These are phyloP conservation scores for Pterocles gutturalis DNA, from an alignment of 2,113 vertebrate species.

Conservation along the genomic window DNA sequence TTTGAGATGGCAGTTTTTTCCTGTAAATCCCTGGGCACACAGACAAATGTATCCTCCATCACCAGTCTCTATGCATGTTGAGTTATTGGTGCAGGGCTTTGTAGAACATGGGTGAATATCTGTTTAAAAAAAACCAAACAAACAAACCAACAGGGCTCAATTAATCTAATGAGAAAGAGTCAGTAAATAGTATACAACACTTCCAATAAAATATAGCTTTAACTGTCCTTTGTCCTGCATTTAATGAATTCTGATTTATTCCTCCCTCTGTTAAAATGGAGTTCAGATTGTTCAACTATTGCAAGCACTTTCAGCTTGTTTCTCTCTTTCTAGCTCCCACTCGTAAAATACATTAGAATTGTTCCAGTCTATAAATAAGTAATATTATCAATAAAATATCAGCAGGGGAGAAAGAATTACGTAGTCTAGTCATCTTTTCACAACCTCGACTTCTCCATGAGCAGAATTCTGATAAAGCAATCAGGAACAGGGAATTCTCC, in stretches of 20 bases:
- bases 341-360: neutral
- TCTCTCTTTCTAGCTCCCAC: neutral
- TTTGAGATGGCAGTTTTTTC: slow-evolving; percentile 83
- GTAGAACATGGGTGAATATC: slow-evolving; percentile 86
- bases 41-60: slow-evolving; percentile 86
- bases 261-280: neutral
- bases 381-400: neutral
- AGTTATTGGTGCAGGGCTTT: slow-evolving; percentile 86
- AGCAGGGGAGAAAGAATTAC: neutral
- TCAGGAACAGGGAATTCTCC: neutral
- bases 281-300: neutral
- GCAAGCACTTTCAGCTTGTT: neutral
- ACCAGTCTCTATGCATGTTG: slow-evolving; percentile 87
- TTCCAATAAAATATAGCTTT: neutral
- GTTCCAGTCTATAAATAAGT: neutral
- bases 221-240: neutral
- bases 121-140: slow-evolving; percentile 42
- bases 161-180: neutral
- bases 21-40: slow-evolving; percentile 83
- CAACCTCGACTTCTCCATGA: neutral
- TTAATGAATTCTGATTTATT: neutral
- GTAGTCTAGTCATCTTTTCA: neutral
- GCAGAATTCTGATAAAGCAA: slow-evolving; percentile 5
- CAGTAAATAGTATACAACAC: neutral
- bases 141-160: neutral